These are phyloP conservation scores for Rhogogaster chlorosoma DNA, from an alignment of 2,888 invertebrate genomes.

Conservation along the genomic window DNA sequence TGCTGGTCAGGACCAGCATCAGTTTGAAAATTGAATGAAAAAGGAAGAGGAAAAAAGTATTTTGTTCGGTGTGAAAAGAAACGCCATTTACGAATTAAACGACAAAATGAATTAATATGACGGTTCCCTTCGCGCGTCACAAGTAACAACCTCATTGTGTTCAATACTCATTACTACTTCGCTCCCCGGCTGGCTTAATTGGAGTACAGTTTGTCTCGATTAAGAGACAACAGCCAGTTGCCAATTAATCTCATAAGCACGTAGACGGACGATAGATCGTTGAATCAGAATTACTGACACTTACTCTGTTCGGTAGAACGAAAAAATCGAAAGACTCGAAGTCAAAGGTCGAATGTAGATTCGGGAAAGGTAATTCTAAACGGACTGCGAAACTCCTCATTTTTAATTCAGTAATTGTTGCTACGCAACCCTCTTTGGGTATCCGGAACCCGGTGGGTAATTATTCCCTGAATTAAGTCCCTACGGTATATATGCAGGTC, in stretches of 20 bases:
- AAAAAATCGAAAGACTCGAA: background rate
- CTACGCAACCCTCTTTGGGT: background rate
- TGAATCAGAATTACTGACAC: background rate
- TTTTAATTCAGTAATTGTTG: background rate
- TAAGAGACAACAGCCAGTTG: conserved; percentile 16
- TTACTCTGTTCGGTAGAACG: background rate
- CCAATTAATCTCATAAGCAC: conserved; percentile 33
- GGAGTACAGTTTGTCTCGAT: conserved; percentile 27
- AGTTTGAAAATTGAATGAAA: conserved; percentile 77
- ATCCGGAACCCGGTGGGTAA: background rate
- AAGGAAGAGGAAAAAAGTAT: background rate
- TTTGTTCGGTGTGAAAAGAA: background rate
- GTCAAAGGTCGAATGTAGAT: background rate
- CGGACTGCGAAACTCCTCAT: background rate
- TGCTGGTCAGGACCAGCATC: conserved; percentile 60
- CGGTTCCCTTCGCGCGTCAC: conserved; percentile 7
- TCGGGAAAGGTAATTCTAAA: background rate
- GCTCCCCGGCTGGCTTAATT: conserved; percentile 8
- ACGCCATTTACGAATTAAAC: conserved; percentile 11
- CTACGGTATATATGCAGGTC: background rate
- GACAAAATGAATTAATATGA: conserved; percentile 1
- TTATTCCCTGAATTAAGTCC: background rate
- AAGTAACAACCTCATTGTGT: conserved; percentile 34
- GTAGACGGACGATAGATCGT: background rate
- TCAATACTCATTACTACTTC: conserved; percentile 41